Base-by-base conservation (phyloP, 2,888 invertebrate genomes). In the Osmoderma eremita region DNA sequence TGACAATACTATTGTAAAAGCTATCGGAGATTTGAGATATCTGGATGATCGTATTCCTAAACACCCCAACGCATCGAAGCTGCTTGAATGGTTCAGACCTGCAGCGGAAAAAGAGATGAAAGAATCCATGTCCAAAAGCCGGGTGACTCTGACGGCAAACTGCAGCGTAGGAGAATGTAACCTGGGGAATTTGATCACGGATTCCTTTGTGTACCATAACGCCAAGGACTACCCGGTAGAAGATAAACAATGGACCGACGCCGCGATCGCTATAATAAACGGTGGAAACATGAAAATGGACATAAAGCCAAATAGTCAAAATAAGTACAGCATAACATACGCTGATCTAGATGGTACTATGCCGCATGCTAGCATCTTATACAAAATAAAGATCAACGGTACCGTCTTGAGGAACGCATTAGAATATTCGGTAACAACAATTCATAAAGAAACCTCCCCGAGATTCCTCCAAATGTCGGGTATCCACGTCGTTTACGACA, bases 381-480 rank as follows among this genome's bases (percentile, higher is more conserved):
- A 88, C n/a, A 84, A 88, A 45, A 79, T 91, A 0, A 84, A 84
- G 45, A 80, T 95, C n/a, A 87, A 83, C 18, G 96, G 95, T 0
- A 83, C 83, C 51, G 80, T 83, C 20, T 78, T 97, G 4, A 78
- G 83, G 63, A 82, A 87, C 69, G 75, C 77, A 13, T 62, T 81
- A 17, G 81, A 81, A 71, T 73, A 76, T 24, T 78, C 78, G 10
- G 75, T 75, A 8, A 73, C 79, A 36, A 73, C 76, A 39, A 74
- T 78, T 41, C n/a, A n/a, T n/a, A 80, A 80, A 0, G 77, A 78
- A 65, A 79, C 80, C 3, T 79, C 79, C 0, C 94, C 94, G 0
- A 89, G 89, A 69, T 95, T 94, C 76, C 83, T 95, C 2, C 95
- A 96, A 83, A 83, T 91, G 65, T 93, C 95, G 13, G 95, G 95